A percentile compares a stretch with the other conserved stretches of the same genome.
Evolutionary conservation across 2,797 vertebrate species (phyloP).

Genomic region (Typhlichthys subterraneus): DNA sequence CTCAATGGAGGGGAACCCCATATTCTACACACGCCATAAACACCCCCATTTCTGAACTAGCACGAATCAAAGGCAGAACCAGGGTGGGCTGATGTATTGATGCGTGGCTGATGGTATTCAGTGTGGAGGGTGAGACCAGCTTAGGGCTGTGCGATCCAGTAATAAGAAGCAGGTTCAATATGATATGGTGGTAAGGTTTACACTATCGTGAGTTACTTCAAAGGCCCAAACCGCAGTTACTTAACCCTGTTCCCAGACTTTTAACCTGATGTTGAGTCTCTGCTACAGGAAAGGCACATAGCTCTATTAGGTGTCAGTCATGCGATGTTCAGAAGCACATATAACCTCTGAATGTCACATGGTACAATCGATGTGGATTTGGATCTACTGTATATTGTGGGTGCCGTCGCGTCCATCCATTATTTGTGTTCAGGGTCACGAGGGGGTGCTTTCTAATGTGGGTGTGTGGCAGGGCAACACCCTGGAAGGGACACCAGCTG

Average conservation of each 20-base stretch:
- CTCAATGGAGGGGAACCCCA: constrained; percentile 48
- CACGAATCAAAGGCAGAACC: constrained; percentile 53
- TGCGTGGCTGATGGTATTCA: constrained; percentile 79
- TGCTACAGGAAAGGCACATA: constrained; percentile 12
- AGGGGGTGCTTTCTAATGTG: too few species aligned
- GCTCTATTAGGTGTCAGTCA: constrained; percentile 3
- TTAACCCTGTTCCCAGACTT: constrained; percentile 70
- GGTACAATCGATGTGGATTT: too few species aligned
- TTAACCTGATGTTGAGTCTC: constrained; percentile 28
- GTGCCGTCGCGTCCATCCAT: too few species aligned
- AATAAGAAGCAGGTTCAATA: constrained; percentile 83
- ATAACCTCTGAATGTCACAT: too few species aligned
- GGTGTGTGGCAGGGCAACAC: too few species aligned
- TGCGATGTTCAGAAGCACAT: too few species aligned
- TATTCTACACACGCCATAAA: constrained; percentile 53
- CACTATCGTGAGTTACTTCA: constrained; percentile 74
- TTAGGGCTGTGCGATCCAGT: constrained; percentile 78
- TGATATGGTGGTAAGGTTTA: constrained; percentile 63
- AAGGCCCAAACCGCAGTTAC: constrained; percentile 77
- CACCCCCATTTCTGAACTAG: constrained; percentile 41
- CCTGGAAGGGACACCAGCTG: too few species aligned
- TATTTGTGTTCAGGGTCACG: too few species aligned
- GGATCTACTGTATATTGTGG: too few species aligned
- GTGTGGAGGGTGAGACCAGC: constrained; percentile 46
- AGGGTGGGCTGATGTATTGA: constrained; percentile 69